Conservation (phyloP, 92 coral and sea anemone genomes). For the Montipora capitata region DNA sequence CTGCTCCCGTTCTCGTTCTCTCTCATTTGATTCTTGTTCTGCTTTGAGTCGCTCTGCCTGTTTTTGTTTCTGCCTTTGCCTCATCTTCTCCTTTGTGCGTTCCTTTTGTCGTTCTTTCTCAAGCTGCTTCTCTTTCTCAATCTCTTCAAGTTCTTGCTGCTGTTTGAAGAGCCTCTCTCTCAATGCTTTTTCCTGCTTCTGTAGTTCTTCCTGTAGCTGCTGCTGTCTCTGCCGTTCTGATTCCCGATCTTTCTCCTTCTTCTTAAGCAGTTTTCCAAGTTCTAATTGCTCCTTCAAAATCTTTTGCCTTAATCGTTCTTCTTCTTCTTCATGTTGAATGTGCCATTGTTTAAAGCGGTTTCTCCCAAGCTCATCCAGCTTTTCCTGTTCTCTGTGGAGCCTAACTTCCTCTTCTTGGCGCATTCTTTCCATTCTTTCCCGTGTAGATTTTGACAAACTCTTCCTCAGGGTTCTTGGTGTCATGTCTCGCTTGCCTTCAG, state of each 20-base stretch:
- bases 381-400: conserved; percentile 82
- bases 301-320: conserved; percentile 81
- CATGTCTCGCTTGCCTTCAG: conserved; percentile 68
- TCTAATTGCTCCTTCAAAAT: conserved; percentile 92
- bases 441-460: conserved; percentile 97
- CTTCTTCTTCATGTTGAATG: conserved; percentile 84
- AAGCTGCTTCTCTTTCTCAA: conserved; percentile 88
- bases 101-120: conserved; percentile 86
- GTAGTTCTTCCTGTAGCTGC: conserved; percentile 88
- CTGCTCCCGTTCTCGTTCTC: conserved; percentile 74
- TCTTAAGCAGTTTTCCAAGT: conserved; percentile 86
- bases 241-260: conserved; percentile 94
- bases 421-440: conserved; percentile 96
- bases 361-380: conserved; percentile 80
- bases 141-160: conserved; percentile 90
- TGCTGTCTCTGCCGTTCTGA: conserved; percentile 90
- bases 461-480: conserved; percentile 93
- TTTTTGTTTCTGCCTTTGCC: conserved; percentile 74
- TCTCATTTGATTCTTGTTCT: conserved; percentile 62
- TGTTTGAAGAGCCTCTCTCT: conserved; percentile 86
- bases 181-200: conserved; percentile 82
- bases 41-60: conserved; percentile 49
- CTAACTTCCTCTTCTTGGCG: conserved; percentile 90
- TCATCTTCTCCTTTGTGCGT: conserved; percentile 79
- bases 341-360: conserved; percentile 72